A percentile compares a stretch with the other conserved stretches of the same genome.
These are phyloP conservation scores for Ondatra zibethicus DNA, from an alignment of 2,113 vertebrate species.

Conservation along the genomic window DNA sequence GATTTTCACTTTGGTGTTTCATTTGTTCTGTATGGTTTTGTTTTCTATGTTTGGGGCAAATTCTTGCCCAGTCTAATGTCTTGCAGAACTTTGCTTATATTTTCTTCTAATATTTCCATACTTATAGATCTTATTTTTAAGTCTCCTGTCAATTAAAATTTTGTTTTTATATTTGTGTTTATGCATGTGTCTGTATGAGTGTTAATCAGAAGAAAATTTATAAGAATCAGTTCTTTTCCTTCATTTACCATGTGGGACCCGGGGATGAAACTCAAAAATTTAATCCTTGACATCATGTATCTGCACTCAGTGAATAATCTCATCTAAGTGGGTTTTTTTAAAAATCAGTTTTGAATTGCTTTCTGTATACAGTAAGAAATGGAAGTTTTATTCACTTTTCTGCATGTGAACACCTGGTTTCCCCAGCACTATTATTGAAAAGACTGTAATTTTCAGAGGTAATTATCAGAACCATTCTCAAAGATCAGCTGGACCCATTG, in stretches of 20 bases:
- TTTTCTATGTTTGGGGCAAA: not conserved
- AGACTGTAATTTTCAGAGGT: not conserved
- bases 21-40: not conserved
- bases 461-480: not conserved
- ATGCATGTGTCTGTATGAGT: not conserved
- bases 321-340: not conserved
- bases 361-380: not conserved
- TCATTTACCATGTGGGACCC: not conserved
- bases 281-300: not conserved
- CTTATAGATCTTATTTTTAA: not conserved
- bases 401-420: not conserved
- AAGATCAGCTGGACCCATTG: not conserved
- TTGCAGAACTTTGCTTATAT: not conserved
- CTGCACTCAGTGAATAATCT: not conserved
- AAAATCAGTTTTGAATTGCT: not conserved
- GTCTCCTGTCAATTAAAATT: not conserved
- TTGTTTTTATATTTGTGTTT: not conserved
- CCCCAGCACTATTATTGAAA: not conserved
- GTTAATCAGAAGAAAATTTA: not conserved
- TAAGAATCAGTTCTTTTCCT: not conserved
- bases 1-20: not conserved
- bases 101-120: not conserved
- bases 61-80: not conserved
- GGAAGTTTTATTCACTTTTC: not conserved
- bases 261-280: not conserved